A percentile compares a stretch with the other conserved stretches of the same genome.
Evolutionary conservation across 2,797 vertebrate species (phyloP).

Genomic region (Tokudaia muenninki): DNA sequence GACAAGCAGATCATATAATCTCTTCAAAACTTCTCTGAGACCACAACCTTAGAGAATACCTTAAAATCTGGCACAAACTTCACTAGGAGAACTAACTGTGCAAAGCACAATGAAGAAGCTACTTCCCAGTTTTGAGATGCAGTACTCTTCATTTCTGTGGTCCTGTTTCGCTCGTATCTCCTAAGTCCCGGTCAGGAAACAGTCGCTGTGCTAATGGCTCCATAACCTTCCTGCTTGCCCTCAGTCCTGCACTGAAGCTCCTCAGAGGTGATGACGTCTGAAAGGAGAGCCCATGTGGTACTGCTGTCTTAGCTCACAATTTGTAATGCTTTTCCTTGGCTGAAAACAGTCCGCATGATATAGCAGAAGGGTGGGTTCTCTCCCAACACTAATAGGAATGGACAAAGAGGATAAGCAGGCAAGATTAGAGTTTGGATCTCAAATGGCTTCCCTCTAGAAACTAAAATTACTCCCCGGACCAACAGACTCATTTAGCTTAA

Average conservation of each 20-base stretch:
- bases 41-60: neutral
- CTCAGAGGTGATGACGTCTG: neutral
- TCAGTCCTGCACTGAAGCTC: neutral
- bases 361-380: neutral
- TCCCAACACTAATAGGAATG: neutral
- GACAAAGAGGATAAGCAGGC: neutral
- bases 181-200: constrained; percentile 15
- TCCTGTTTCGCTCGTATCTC: neutral
- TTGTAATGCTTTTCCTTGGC: neutral
- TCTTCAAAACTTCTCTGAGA: constrained; percentile 28
- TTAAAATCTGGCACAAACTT: neutral
- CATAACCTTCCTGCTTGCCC: neutral
- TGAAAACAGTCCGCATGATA: neutral
- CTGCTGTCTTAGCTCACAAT: neutral
- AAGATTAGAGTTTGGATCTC: constrained; percentile 1
- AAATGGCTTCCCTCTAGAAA: constrained; percentile 44
- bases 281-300: neutral
- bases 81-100: neutral
- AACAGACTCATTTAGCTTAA: constrained; percentile 41
- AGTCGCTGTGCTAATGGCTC: neutral
- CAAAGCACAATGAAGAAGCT: neutral
- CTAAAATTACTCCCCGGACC: neutral
- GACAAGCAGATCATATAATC: neutral
- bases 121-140: neutral
- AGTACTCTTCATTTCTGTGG: neutral